Conservation (phyloP, 2,888 invertebrate species). For the Agrotis puta region DNA sequence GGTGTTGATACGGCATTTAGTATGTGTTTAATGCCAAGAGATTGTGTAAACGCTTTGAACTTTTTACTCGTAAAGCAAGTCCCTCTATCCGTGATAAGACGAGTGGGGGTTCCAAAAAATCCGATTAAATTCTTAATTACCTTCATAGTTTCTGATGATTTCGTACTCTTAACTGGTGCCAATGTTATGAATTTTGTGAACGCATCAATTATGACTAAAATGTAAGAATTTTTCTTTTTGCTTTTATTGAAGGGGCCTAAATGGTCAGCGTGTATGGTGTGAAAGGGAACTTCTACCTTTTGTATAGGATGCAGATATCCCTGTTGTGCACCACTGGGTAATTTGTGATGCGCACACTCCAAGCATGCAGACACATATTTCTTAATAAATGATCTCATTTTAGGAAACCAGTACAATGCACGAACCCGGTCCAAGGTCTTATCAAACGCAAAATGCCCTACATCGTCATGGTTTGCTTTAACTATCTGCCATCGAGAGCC, state of each 20-base stretch:
- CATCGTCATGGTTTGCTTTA: constrained; percentile 75
- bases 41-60: neutral
- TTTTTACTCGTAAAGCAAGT: neutral
- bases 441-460: constrained; percentile 42
- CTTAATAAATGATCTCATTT: too few relatives aligned
- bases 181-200: constrained; percentile 2
- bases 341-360: neutral
- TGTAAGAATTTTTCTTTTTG: neutral
- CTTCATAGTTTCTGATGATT: neutral
- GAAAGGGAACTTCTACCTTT: constrained; percentile 6
- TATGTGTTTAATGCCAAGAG: too few relatives aligned
- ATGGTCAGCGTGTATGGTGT: constrained; percentile 14
- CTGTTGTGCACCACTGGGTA: constrained; percentile 1
- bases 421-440: constrained; percentile 16
- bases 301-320: constrained; percentile 8
- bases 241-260: neutral
- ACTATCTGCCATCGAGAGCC: constrained; percentile 65
- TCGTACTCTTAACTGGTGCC: neutral
- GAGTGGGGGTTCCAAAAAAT: neutral
- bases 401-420: too few relatives aligned
- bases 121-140: too few relatives aligned
- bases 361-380: neutral
- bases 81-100: neutral
- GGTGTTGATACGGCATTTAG: too few relatives aligned
- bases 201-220: neutral